Evolutionary conservation across 2,113 vertebrate genomes (phyloP).

Genomic region (Chloropsis hardwickii): DNA sequence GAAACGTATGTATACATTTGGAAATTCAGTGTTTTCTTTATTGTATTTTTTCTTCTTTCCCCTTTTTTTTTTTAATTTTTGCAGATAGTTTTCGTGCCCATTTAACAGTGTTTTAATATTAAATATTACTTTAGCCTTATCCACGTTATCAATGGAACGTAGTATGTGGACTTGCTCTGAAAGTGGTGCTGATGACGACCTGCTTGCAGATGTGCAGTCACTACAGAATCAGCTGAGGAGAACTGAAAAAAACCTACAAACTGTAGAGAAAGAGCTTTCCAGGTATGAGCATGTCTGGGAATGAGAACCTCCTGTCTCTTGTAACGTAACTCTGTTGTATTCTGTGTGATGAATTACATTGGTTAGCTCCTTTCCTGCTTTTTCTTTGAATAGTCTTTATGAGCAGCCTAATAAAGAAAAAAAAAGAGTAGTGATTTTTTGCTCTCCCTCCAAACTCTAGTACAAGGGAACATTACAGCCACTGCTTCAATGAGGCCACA

Average conservation of each 20-base stretch:
- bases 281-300: conserved; percentile 41
- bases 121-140: background rate
- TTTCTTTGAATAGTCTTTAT: background rate
- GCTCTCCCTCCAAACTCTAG: conserved; percentile 30
- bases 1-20: background rate
- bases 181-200: conserved; percentile 55
- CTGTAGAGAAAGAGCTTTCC: conserved; percentile 71
- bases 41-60: background rate
- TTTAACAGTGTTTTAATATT: background rate
- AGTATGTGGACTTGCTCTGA: background rate
- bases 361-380: background rate
- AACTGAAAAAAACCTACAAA: conserved; percentile 74
- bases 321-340: background rate
- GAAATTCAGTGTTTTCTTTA: background rate
- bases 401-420: background rate
- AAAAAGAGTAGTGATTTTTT: background rate
- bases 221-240: conserved; percentile 71
- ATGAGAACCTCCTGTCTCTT: background rate
- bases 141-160: conserved; percentile 18
- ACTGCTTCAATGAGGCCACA: conserved; percentile 17
- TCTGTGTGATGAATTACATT: background rate
- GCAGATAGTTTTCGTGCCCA: rapidly evolving
- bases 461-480: conserved; percentile 27
- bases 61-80: background rate
- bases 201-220: conserved; percentile 69